A percentile compares a stretch with the other conserved stretches of the same genome.
phyloP scores from a whole-genome alignment of 2,888 invertebrate species.

The Epistrophella euchroma region DNA sequence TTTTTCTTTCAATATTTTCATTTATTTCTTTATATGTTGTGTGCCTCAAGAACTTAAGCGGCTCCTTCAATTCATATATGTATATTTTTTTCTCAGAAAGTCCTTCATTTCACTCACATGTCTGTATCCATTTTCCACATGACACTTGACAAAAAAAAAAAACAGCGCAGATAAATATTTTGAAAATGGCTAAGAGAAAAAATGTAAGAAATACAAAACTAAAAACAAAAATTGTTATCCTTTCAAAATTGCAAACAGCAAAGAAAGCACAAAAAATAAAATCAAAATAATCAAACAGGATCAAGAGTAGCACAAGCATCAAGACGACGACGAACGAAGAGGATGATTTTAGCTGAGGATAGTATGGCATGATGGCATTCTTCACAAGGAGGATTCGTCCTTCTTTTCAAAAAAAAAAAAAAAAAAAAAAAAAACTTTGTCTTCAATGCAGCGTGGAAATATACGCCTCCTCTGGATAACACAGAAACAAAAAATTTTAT shows the following conservation, averaged over 20 bases:
- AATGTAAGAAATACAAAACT: conserved; percentile 9
- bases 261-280: conserved; percentile 11
- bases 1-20: conserved; percentile 14
- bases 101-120: conserved; percentile 27
- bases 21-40: neutral
- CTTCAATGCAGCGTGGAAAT: conserved; percentile 31
- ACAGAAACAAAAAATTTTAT: neutral
- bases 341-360: too few relatives aligned
- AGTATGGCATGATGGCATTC: neutral
- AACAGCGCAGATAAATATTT: conserved; percentile 24
- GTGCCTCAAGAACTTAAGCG: conserved; percentile 26
- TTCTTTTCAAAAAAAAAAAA: neutral
- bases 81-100: neutral
- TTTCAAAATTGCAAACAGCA: conserved; percentile 40
- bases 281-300: conserved; percentile 55
- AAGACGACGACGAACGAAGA: too few relatives aligned
- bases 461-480: conserved; percentile 39
- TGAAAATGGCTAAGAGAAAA: neutral
- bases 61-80: conserved; percentile 11
- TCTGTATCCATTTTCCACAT: conserved; percentile 28
- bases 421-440: conserved; percentile 14
- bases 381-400: neutral
- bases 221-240: conserved; percentile 39
- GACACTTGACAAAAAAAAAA: conserved; percentile 34
- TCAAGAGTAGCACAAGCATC: conserved; percentile 10